Conservation (phyloP, 1,140 invertebrate genomes). For the Calliphora vicina region DNA sequence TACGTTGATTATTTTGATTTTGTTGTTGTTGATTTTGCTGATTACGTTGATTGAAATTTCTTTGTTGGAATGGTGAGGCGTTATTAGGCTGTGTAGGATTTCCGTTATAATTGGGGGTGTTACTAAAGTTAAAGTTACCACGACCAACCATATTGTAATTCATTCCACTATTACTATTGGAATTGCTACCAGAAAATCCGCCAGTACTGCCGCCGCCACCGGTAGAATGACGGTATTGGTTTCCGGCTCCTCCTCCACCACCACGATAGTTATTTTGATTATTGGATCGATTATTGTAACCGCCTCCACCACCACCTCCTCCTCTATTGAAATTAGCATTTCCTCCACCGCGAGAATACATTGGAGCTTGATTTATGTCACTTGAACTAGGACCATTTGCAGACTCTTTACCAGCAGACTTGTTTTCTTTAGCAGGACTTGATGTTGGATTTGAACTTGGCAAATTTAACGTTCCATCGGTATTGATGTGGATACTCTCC, state of each 20-base stretch:
- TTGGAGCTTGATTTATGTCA: conserved; percentile 67
- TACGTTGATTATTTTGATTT: conserved; percentile 42
- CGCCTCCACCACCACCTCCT: conserved; percentile 62
- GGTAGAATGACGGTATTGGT: conserved; percentile 46
- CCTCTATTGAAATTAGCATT: conserved; percentile 63
- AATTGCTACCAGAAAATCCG: conserved; percentile 9
- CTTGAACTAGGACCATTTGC: conserved; percentile 47
- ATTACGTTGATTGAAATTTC: conserved; percentile 49
- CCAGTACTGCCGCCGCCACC: conserved; percentile 43
- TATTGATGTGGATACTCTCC: conserved; percentile 50
- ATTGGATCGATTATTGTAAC: conserved; percentile 63
- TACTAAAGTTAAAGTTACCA: conserved; percentile 43
- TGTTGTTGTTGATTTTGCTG: conserved; percentile 12
- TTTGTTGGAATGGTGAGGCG: conserved; percentile 54
- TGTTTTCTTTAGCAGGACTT: not conserved
- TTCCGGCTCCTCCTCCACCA: conserved; percentile 56
- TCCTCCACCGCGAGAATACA: conserved; percentile 68
- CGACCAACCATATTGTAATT: conserved; percentile 38
- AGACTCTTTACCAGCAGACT: not conserved
- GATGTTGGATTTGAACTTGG: conserved; percentile 31
- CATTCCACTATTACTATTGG: conserved; percentile 42
- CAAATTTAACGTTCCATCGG: conserved; percentile 58
- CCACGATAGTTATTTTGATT: conserved; percentile 56
- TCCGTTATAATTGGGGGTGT: conserved; percentile 42
- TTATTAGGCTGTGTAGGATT: conserved; percentile 23